These are phyloP conservation scores for Linnaemya vulpina DNA, from an alignment of 2,888 invertebrate genomes.

Conservation along the genomic window DNA sequence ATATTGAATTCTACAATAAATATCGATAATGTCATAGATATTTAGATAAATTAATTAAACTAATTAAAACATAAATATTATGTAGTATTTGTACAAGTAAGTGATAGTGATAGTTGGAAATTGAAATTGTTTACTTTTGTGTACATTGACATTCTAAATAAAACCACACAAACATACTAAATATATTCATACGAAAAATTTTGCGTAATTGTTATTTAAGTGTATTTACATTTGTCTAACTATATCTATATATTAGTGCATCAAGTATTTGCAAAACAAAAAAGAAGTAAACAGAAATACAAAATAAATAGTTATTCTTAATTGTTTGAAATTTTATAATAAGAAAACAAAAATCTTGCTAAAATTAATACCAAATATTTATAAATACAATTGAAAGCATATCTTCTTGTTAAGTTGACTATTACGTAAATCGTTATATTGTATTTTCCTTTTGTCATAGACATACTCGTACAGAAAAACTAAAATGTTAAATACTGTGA, in stretches of 20 bases:
- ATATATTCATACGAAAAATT: constrained; percentile 3
- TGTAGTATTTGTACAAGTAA: constrained; percentile 10
- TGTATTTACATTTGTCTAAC: constrained; percentile 48
- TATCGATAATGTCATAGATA: constrained; percentile 21
- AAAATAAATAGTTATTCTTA: constrained; percentile 31
- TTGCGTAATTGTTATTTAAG: constrained; percentile 38
- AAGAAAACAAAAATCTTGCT: background rate
- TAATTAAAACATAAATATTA: background rate
- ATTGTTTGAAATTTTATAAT: constrained; percentile 36
- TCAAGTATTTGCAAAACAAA: constrained; percentile 14
- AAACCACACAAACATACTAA: background rate
- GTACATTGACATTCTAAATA: background rate
- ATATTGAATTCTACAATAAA: constrained; percentile 20
- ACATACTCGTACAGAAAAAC: background rate
- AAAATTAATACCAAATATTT: constrained; percentile 19
- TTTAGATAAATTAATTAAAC: constrained; percentile 37
- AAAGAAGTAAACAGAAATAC: background rate
- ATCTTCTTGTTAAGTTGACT: constrained; percentile 52
- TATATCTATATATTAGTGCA: constrained; percentile 12
- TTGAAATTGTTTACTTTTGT: constrained; percentile 22
- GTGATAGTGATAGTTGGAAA: constrained; percentile 22
- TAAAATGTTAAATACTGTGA: background rate
- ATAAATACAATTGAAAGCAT: constrained; percentile 48
- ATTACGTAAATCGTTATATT: constrained; percentile 4
- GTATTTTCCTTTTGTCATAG: background rate